Evolutionary conservation across 2,797 vertebrate genomes (phyloP).

Genomic region (Numenius phaeopus): DNA sequence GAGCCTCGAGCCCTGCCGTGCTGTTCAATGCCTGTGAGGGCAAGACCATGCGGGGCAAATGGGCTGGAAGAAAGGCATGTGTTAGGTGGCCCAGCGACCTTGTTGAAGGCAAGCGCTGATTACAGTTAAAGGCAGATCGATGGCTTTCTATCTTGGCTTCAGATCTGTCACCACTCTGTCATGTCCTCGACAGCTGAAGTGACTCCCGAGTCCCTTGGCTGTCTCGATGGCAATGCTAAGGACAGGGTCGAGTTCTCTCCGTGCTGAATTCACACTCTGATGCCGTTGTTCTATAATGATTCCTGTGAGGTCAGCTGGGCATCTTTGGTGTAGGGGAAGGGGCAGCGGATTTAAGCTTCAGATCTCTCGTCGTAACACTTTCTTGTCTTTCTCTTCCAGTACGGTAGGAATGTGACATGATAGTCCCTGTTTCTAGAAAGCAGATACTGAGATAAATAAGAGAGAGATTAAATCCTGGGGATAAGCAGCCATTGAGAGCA

Average conservation of each 20-base stretch:
- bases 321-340: not conserved
- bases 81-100: not conserved
- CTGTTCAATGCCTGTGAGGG: not conserved
- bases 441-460: slow-evolving; percentile 13
- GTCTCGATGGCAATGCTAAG: not conserved
- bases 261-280: not conserved
- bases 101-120: slow-evolving; percentile 39
- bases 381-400: not conserved
- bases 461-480: slow-evolving; percentile 47
- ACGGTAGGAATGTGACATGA: not conserved
- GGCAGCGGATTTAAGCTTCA: not conserved
- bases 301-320: not conserved
- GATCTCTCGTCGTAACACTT: not conserved
- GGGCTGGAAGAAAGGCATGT: fast-evolving
- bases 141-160: slow-evolving; percentile 36
- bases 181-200: not conserved
- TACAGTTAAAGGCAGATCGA: slow-evolving; percentile 22
- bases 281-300: not conserved
- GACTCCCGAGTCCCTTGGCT: slow-evolving; percentile 8
- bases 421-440: slow-evolving; percentile 47
- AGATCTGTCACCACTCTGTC: not conserved
- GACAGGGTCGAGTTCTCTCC: not conserved
- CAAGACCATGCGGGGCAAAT: not conserved
- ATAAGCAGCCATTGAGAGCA: not conserved
- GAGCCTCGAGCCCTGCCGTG: not conserved